phyloP scores from a whole-genome alignment of 2,113 vertebrate genomes.

The Pangasianodon gigas region DNA sequence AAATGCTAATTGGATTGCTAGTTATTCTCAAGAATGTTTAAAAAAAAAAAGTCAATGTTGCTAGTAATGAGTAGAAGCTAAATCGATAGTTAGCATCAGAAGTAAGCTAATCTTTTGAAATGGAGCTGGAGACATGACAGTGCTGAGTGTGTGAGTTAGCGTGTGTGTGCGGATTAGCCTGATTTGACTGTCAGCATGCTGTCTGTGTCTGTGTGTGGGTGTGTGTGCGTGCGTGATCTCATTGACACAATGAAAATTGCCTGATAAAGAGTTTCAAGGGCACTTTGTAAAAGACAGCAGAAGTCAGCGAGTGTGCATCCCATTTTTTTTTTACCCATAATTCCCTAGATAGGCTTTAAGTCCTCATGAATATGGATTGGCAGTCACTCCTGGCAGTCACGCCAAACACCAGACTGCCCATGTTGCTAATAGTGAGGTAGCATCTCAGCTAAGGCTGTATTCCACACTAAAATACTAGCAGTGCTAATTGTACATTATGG shows the following conservation, averaged over 20 bases:
- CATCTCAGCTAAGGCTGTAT: neutral
- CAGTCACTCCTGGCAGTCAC: conserved; percentile 1
- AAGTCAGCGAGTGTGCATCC: neutral
- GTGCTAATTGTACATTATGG: neutral
- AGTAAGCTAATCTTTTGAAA: neutral
- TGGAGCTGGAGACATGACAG: neutral
- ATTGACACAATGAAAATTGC: conserved; percentile 19
- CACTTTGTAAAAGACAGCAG: conserved; percentile 12
- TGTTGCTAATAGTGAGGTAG: neutral
- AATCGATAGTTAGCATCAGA: neutral
- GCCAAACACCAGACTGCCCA: neutral
- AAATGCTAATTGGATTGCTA: neutral
- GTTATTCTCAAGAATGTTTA: neutral
- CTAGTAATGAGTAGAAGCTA: neutral
- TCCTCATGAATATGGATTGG: conserved; percentile 26
- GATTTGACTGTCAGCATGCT: neutral
- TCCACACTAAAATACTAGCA: neutral
- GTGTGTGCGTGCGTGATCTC: neutral
- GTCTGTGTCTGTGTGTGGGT: neutral
- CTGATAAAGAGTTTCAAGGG: conserved; percentile 17
- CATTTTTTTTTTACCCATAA: neutral
- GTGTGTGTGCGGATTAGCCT: neutral
- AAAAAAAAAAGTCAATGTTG: neutral
- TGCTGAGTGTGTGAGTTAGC: neutral
- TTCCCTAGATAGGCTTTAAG: conserved; percentile 24